Evolutionary conservation across 2,113 vertebrate species (phyloP).

Genomic region (Odontesthes bonariensis): DNA sequence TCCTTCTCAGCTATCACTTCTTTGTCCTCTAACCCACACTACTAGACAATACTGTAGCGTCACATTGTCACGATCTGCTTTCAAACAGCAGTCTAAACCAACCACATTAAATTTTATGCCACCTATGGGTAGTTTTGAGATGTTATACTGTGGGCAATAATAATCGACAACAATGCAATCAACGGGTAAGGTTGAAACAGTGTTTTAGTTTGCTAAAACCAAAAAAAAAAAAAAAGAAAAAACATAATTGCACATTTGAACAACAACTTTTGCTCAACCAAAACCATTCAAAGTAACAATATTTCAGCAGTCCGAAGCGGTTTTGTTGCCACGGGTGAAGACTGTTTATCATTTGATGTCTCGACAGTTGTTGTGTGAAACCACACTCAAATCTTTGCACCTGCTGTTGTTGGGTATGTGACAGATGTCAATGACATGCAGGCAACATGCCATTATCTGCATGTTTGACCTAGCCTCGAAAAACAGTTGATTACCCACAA

Average conservation of each 20-base stretch:
- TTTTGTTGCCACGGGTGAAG: neutral
- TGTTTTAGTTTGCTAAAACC: too few species aligned
- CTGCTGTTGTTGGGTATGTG: neutral
- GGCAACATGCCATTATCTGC: conserved; percentile 19
- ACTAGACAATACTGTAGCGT: neutral
- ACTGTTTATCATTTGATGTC: neutral
- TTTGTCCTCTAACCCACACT: neutral
- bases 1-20: neutral
- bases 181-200: neutral
- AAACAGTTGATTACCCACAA: conserved; percentile 37
- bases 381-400: neutral
- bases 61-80: neutral
- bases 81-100: neutral
- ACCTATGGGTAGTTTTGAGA: neutral
- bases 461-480: conserved; percentile 20
- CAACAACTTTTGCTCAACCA: neutral
- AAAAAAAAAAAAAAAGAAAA: neutral
- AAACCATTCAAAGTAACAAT: neutral
- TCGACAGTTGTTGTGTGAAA: neutral
- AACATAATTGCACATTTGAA: neutral
- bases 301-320: neutral
- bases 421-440: conserved; percentile 48
- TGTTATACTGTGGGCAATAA: too few species aligned
- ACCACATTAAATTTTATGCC: neutral
- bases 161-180: neutral